These are phyloP conservation scores for Macroglossus sobrinus DNA, from an alignment of 2,113 vertebrate species.

Conservation along the genomic window DNA sequence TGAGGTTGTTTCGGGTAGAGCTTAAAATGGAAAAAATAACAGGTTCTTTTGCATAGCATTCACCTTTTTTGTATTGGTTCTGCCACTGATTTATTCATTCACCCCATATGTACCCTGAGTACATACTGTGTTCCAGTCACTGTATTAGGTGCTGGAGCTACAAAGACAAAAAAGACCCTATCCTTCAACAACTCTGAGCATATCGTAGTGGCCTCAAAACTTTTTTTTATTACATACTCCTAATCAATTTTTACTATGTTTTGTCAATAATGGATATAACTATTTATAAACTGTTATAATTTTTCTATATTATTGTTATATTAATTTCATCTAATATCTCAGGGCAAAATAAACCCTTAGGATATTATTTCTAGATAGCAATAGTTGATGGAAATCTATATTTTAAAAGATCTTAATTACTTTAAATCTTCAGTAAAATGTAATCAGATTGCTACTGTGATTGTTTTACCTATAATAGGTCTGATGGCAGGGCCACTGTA, in stretches of 20 bases:
- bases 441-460: neutral
- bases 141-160: neutral
- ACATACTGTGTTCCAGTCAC: neutral
- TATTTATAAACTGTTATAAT: neutral
- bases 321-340: neutral
- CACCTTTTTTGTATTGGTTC: neutral
- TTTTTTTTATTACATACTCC: neutral
- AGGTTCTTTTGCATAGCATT: neutral
- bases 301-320: neutral
- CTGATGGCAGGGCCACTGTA: neutral
- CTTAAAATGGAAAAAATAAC: neutral
- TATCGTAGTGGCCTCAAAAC: neutral
- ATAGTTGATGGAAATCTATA: neutral
- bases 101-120: neutral
- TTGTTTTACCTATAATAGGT: neutral
- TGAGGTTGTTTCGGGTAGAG: neutral
- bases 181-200: neutral
- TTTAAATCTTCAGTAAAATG: constrained; percentile 13
- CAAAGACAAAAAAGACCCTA: neutral
- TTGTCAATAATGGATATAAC: constrained; percentile 1
- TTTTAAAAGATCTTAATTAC: constrained; percentile 6
- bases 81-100: neutral
- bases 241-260: neutral
- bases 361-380: neutral
- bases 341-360: constrained; percentile 3